Evolutionary conservation across 2,888 invertebrate genomes (phyloP).

Genomic region (Spisula solida): DNA sequence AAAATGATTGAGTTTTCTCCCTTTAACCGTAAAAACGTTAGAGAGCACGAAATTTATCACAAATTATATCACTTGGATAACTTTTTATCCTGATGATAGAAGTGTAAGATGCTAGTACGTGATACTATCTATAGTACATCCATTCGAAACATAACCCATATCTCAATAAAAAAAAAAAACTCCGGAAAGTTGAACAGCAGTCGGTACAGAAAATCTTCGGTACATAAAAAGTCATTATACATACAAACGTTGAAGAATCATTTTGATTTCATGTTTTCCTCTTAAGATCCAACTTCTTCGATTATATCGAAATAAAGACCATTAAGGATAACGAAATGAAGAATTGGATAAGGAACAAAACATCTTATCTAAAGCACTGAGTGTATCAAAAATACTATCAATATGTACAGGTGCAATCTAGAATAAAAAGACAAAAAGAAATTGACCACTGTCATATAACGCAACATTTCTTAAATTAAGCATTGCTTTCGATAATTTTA

Average conservation of each 20-base stretch:
- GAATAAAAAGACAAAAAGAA: no score
- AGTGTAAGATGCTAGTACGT: neutral
- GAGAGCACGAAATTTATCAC: neutral
- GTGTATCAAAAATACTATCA: no score
- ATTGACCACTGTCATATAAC: no score
- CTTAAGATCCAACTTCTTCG: neutral
- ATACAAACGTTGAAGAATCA: neutral
- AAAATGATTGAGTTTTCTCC: conserved; percentile 9
- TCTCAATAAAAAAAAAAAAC: neutral
- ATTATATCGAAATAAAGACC: neutral
- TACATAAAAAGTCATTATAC: no score
- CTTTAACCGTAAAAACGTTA: neutral
- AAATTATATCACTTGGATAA: neutral
- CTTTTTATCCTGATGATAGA: neutral
- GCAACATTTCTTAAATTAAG: no score
- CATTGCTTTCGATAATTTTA: no score
- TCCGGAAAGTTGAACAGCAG: neutral
- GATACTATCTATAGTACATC: neutral
- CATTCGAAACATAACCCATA: neutral
- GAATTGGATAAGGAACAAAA: neutral
- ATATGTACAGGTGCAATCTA: no score
- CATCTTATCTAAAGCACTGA: no score
- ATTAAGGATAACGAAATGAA: neutral
- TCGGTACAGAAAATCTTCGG: neutral
- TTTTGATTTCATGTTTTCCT: neutral